These are phyloP conservation scores for Taurulus bubalis DNA, from an alignment of 2,113 vertebrate genomes.

Conservation along the genomic window DNA sequence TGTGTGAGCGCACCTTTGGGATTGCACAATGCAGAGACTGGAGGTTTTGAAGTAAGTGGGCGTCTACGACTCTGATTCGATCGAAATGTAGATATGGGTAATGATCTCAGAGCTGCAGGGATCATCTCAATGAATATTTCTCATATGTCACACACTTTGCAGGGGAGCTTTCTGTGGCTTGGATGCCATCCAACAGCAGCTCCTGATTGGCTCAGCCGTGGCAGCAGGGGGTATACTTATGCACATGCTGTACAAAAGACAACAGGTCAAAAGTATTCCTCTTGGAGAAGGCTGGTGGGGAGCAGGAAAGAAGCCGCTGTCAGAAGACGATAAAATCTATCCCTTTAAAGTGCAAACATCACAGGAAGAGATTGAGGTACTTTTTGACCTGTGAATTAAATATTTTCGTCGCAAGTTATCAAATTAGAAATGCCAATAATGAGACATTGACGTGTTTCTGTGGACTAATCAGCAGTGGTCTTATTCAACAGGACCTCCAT, in stretches of 20 bases:
- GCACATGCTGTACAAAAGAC: conserved; percentile 76
- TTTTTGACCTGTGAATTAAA: background rate
- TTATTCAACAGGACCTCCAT: conserved; percentile 84
- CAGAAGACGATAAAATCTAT: conserved; percentile 81
- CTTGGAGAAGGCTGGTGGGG: conserved; percentile 91
- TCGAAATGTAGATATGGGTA: background rate
- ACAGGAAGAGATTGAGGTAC: conserved; percentile 86
- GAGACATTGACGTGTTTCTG: background rate
- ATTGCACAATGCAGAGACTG: conserved; percentile 57
- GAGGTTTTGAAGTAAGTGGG: conserved; percentile 63
- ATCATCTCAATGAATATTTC: background rate
- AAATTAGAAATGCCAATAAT: background rate
- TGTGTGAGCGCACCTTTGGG: background rate
- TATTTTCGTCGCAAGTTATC: background rate
- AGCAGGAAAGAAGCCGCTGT: conserved; percentile 69
- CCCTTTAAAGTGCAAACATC: conserved; percentile 84
- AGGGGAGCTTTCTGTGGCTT: conserved; percentile 71
- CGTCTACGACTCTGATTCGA: background rate
- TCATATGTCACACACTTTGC: background rate
- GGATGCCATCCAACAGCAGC: conserved; percentile 63
- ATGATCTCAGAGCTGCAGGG: background rate
- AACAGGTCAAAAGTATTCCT: conserved; percentile 80
- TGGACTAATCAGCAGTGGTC: background rate
- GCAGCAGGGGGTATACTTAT: conserved; percentile 82
- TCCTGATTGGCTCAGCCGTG: conserved; percentile 75